Evolutionary conservation across 2,113 vertebrate genomes (phyloP).

Genomic region (Istiophorus platypterus): DNA sequence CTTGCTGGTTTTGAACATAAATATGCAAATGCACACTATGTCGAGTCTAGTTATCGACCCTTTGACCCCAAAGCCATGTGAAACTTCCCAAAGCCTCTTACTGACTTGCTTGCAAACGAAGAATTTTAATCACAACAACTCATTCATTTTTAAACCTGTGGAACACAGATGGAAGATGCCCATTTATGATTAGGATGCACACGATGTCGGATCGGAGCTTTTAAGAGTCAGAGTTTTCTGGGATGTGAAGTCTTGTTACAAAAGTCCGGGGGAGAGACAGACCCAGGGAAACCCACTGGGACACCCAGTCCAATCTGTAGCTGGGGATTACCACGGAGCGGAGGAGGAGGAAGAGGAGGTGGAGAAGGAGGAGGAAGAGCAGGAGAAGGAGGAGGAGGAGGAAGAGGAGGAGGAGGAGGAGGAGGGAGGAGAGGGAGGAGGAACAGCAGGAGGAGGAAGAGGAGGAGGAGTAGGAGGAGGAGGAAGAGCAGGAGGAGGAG

Average conservation of each 20-base stretch:
- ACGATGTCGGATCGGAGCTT: background rate
- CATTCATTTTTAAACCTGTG: background rate
- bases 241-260: background rate
- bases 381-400: constrained; percentile 1
- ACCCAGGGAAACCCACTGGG: constrained; percentile 21
- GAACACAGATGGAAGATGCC: background rate
- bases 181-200: background rate
- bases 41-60: background rate
- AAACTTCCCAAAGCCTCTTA: constrained; percentile 2
- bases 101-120: background rate
- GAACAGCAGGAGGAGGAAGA: background rate
- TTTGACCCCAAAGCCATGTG: background rate
- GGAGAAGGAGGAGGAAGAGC: too few species aligned
- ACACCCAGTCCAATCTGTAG: constrained; percentile 18
- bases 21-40: background rate
- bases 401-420: too few species aligned
- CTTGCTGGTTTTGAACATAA: constrained; percentile 2
- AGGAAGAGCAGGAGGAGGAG: too few species aligned
- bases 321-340: constrained; percentile 32
- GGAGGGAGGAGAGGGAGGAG: too few species aligned
- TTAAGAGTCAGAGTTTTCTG: constrained; percentile 27
- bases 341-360: background rate
- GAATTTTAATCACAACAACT: background rate
- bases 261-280: constrained; percentile 4
- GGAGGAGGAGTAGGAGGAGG: background rate